Percentiles rank a stretch among this genome's conserved stretches.
Conservation (phyloP, 1,140 invertebrate species). For the Bicyclus anynana region DNA sequence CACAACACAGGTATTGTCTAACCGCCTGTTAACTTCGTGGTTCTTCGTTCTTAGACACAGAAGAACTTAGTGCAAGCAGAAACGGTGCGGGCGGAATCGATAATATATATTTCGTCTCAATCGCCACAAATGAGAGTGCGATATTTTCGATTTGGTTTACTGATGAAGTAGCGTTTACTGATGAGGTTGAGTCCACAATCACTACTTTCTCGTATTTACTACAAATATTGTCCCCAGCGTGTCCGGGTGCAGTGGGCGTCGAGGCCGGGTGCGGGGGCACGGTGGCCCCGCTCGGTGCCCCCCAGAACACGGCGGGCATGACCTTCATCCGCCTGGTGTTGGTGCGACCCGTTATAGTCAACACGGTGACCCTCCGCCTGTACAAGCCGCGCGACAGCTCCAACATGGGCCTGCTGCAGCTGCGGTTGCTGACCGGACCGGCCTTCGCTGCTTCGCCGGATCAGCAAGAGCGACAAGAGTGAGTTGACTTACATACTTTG, state of each 20-base stretch:
- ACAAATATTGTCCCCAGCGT: conserved; percentile 76
- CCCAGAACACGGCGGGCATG: conserved; percentile 88
- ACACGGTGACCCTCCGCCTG: conserved; percentile 79
- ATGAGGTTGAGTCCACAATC: too few relatives aligned
- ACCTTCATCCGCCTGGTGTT: conserved; percentile 90
- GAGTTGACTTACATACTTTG: conserved; percentile 23
- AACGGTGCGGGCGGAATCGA: too few relatives aligned
- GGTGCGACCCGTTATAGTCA: conserved; percentile 88
- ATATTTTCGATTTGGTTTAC: too few relatives aligned
- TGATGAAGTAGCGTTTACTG: too few relatives aligned
- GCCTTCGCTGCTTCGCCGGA: conserved; percentile 60
- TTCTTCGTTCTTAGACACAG: too few relatives aligned
- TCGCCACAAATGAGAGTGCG: too few relatives aligned
- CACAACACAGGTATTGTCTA: too few relatives aligned
- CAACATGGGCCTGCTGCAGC: conserved; percentile 92
- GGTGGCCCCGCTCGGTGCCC: conserved; percentile 72
- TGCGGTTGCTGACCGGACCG: conserved; percentile 89
- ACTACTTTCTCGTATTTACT: background rate
- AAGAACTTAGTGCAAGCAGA: too few relatives aligned
- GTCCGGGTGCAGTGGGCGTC: conserved; percentile 92
- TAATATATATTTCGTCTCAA: too few relatives aligned
- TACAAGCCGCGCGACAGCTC: conserved; percentile 92
- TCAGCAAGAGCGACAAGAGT: conserved; percentile 28
- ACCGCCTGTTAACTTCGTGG: too few relatives aligned
- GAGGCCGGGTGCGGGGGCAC: conserved; percentile 82